Evolutionary conservation across 2,888 invertebrate genomes (phyloP).

Genomic region (Dilophus febrilis): DNA sequence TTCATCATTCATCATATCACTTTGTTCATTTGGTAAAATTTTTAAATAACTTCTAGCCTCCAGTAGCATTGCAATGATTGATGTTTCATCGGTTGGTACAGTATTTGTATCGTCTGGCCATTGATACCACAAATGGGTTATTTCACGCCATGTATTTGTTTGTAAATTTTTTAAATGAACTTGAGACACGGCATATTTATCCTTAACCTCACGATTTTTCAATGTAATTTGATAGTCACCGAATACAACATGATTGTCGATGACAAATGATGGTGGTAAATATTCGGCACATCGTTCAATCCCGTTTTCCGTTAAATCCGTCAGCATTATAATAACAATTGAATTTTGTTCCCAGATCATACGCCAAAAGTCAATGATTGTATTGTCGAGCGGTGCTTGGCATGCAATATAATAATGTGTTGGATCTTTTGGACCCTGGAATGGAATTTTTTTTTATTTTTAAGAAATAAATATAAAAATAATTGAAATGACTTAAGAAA

Average conservation of each 20-base stretch:
- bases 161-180: slow-evolving; percentile 68
- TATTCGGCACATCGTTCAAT: slow-evolving; percentile 83
- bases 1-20: slow-evolving; percentile 15
- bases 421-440: slow-evolving; percentile 68
- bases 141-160: slow-evolving; percentile 69
- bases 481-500: slow-evolving; percentile 4
- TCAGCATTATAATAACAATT: slow-evolving; percentile 76
- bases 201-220: slow-evolving; percentile 75
- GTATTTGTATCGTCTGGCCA: slow-evolving; percentile 79
- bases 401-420: slow-evolving; percentile 79
- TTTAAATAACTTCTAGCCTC: slow-evolving; percentile 49
- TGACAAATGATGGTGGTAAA: slow-evolving; percentile 78
- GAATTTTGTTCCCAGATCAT: slow-evolving; percentile 94
- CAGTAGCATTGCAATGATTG: slow-evolving; percentile 70
- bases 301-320: slow-evolving; percentile 77
- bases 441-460: slow-evolving; percentile 14
- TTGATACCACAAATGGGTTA: slow-evolving; percentile 85
- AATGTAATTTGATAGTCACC: slow-evolving; percentile 79
- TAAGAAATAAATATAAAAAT: too few species aligned
- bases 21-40: slow-evolving; percentile 23
- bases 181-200: slow-evolving; percentile 78
- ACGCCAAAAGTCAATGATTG: slow-evolving; percentile 81
- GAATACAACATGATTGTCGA: slow-evolving; percentile 71
- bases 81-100: slow-evolving; percentile 65
- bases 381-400: slow-evolving; percentile 74